Base-by-base conservation (phyloP, 2,888 invertebrate species). In the Chrysolina oricalcia region DNA sequence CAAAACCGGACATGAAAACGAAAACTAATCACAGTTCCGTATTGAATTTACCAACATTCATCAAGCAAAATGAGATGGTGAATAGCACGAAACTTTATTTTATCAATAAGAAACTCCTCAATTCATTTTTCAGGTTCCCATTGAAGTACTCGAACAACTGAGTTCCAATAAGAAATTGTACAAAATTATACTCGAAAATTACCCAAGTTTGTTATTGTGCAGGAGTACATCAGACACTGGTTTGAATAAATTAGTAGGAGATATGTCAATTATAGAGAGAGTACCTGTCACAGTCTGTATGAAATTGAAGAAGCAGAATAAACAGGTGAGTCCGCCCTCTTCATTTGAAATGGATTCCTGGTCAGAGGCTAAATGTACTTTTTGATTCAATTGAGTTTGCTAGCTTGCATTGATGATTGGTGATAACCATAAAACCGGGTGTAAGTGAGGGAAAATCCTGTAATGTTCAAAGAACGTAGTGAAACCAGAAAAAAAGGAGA, bases 41-140 rank as follows among this genome's bases (percentile, higher is more conserved):
- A 76, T 91, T 94, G 43, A 92, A 94, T 86, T 87, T 96, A 73
- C 95, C 95, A 1, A 95, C 95, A 1, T 95, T 93, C 85, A 89
- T 95, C 40, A 91, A 91, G 75, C 91, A 92, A 82, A 92, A 92
- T 81, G 93, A 94, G 87, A 92, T 92, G 90, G 94, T 93, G 88
- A 88, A 81, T 82, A 50, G 48, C 8, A 8, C 35, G 0, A 35
- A 19, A 19, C 21, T 6, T 15, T 35, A 59, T 53, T 53, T 3
- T 67, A 43, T 21, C 10, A 13, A 59, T 48, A 50, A 13, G 43
- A 46, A 63, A 8, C 23, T 50, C 1, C 5, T 59, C n/a, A 13
- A 59, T n/a, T 15, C 2, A 4, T 59, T 59, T 76, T 75, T 9
- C 15, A 93, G 93, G 90, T 93, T 19, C 93, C 93, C 8, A 87